Conservation (phyloP, 2,888 invertebrate species). For the Tortricodes alternella region DNA sequence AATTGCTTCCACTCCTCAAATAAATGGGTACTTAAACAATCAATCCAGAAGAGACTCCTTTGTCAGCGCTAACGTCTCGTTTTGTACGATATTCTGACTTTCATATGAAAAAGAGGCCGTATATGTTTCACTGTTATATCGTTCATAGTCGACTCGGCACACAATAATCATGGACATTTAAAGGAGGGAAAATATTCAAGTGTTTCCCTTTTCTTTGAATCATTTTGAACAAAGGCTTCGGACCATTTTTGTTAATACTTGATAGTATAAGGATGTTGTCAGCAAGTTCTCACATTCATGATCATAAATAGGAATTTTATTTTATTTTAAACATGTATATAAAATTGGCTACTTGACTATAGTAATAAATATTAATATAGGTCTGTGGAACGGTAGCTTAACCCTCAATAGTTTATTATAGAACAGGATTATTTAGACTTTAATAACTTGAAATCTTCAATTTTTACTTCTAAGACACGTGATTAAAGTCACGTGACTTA, state of each 20-base stretch:
- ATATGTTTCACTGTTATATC: neutral
- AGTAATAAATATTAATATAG: no score
- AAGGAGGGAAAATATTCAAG: slow-evolving; percentile 8
- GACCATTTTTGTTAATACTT: neutral
- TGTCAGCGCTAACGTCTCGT: neutral
- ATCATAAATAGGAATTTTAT: no score
- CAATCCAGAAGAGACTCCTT: neutral
- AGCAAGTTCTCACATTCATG: no score
- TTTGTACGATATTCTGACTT: neutral
- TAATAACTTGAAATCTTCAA: no score
- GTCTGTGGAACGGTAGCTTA: no score
- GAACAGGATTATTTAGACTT: no score
- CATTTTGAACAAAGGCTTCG: neutral
- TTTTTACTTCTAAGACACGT: no score
- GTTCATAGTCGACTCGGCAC: neutral
- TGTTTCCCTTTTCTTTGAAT: neutral
- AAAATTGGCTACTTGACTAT: no score
- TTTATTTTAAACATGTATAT: no score
- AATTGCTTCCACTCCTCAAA: neutral
- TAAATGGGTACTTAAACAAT: slow-evolving; percentile 11
- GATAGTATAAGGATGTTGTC: no score
- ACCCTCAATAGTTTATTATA: no score
- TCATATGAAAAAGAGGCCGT: neutral
- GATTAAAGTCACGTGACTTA: no score
- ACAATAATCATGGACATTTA: neutral